phyloP scores from a whole-genome alignment of 2,888 invertebrate species.

The Leucophenga maculata region DNA sequence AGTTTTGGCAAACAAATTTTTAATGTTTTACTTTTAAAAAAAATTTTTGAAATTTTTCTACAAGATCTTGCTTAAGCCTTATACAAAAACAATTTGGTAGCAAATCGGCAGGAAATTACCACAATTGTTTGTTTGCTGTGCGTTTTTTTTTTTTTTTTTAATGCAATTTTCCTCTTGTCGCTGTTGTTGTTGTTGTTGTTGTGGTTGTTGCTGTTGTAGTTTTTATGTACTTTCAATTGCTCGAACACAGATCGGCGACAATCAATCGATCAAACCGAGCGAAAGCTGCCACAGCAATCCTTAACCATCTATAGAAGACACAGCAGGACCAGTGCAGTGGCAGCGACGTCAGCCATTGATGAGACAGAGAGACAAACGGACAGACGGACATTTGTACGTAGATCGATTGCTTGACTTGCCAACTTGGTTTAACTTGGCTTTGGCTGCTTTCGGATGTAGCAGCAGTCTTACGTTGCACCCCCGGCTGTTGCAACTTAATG shows the following conservation, averaged over 20 bases:
- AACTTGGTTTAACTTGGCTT: slow-evolving; percentile 10
- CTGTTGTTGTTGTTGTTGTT: slow-evolving; percentile 29
- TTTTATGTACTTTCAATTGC: slow-evolving; percentile 40
- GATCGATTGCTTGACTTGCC: slow-evolving; percentile 1
- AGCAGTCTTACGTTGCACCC: not conserved
- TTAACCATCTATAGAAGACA: slow-evolving; percentile 1
- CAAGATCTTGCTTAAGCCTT: too few relatives aligned
- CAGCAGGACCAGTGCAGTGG: slow-evolving; percentile 27
- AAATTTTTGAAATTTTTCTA: too few relatives aligned
- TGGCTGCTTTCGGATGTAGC: not conserved
- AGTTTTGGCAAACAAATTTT: too few relatives aligned
- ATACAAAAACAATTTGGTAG: slow-evolving; percentile 55
- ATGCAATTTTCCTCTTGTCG: slow-evolving; percentile 28
- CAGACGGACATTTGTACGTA: not conserved
- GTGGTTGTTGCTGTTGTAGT: slow-evolving; percentile 24
- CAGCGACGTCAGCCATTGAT: slow-evolving; percentile 23
- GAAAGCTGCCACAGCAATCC: slow-evolving; percentile 53
- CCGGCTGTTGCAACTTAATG: not conserved
- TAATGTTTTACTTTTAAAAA: too few relatives aligned
- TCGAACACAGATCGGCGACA: slow-evolving; percentile 55
- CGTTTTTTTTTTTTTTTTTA: slow-evolving; percentile 29
- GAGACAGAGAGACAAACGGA: not conserved
- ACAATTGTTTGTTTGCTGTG: slow-evolving; percentile 62
- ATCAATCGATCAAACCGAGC: slow-evolving; percentile 70
- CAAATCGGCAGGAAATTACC: slow-evolving; percentile 71